phyloP scores from a whole-genome alignment of 2,797 vertebrate species.

The Siniperca scherzeri region DNA sequence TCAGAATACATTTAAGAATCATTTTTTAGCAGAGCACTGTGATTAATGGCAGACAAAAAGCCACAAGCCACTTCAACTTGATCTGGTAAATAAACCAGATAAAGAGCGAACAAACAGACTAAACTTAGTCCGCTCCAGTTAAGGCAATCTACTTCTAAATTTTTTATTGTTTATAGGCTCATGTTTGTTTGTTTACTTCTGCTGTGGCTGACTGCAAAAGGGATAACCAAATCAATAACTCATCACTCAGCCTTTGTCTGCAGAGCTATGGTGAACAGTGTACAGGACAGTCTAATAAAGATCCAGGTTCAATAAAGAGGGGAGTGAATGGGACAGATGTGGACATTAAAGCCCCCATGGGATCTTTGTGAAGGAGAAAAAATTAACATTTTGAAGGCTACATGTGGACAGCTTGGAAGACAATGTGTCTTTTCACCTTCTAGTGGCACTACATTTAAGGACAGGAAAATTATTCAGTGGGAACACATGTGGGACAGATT shows the following conservation, averaged over 20 bases:
- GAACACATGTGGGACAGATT: conserved; percentile 9
- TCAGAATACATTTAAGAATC: not conserved
- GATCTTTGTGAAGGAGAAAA: conserved; percentile 44
- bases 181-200: conserved; percentile 11
- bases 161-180: not conserved
- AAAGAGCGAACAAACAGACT: not conserved
- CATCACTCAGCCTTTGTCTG: conserved; percentile 70
- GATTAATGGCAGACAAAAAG: not conserved
- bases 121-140: not conserved
- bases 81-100: not conserved
- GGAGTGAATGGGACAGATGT: conserved; percentile 49
- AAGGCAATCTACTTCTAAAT: not conserved
- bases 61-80: not conserved
- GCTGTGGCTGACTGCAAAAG: conserved; percentile 24
- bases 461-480: conserved; percentile 21
- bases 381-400: conserved; percentile 53
- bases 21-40: not conserved
- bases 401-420: conserved; percentile 36
- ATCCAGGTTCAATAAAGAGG: conserved; percentile 11
- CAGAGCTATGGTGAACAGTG: conserved; percentile 37
- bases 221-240: conserved; percentile 70
- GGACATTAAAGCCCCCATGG: conserved; percentile 49
- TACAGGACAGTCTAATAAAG: conserved; percentile 53
- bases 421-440: conserved; percentile 36
- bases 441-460: conserved; percentile 4